These are phyloP conservation scores for Hydropsyche tenuis DNA, from an alignment of 1,140 invertebrate species.

Conservation along the genomic window DNA sequence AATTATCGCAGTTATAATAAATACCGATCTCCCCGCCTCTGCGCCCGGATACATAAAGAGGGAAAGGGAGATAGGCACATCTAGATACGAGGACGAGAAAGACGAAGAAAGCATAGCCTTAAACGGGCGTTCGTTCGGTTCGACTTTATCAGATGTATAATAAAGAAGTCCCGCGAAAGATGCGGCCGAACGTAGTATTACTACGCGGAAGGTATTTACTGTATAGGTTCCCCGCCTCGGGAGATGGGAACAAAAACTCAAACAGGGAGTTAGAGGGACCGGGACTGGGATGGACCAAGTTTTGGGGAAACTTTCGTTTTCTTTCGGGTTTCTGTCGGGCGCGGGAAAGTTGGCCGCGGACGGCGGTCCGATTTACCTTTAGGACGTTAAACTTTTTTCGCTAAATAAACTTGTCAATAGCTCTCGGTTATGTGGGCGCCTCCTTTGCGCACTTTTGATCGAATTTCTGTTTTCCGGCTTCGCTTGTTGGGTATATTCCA, in stretches of 20 bases:
- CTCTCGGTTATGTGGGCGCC: slow-evolving; percentile 41
- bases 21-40: background rate
- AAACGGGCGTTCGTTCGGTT: slow-evolving; percentile 10
- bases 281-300: too few relatives aligned
- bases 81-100: too few relatives aligned
- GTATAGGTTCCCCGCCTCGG: background rate
- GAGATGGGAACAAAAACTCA: slow-evolving; percentile 44
- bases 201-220: background rate
- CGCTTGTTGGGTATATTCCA: slow-evolving; percentile 14
- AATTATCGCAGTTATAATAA: slow-evolving; percentile 20
- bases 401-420: slow-evolving; percentile 47
- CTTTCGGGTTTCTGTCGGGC: slow-evolving; percentile 20
- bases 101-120: background rate
- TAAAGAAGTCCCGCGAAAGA: slow-evolving; percentile 21
- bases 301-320: slow-evolving; percentile 34
- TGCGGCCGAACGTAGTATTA: background rate
- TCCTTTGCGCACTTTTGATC: slow-evolving; percentile 31
- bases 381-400: slow-evolving; percentile 38
- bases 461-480: slow-evolving; percentile 25
- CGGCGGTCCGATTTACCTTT: slow-evolving; percentile 41
- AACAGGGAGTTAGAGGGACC: slow-evolving; percentile 30
- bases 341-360: slow-evolving; percentile 19
- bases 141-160: slow-evolving; percentile 25
- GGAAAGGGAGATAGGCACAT: too few relatives aligned
- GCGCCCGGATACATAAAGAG: too few relatives aligned